Percentiles rank a stretch among this genome's conserved stretches.
phyloP scores from a whole-genome alignment of 2,797 vertebrate genomes.

The Cheirogaleus major region DNA sequence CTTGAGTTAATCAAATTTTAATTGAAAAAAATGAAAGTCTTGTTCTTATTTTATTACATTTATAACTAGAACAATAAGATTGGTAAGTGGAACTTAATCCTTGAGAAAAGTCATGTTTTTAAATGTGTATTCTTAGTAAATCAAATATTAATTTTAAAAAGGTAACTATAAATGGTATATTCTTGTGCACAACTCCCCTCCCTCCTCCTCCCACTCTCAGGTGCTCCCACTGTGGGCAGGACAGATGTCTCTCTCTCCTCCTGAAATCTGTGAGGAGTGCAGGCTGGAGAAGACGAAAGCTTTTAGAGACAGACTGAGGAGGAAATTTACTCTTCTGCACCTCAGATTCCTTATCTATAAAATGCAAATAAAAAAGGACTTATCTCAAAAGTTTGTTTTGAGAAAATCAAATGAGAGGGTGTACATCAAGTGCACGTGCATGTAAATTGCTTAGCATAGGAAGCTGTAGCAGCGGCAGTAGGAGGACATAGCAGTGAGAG shows the following conservation, averaged over 20 bases:
- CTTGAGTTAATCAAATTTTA: conserved; percentile 69
- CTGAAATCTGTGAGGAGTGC: neutral
- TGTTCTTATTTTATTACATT: conserved; percentile 51
- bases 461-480: neutral
- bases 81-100: conserved; percentile 42
- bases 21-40: conserved; percentile 55
- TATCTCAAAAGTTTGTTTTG: neutral
- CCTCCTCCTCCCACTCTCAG: neutral
- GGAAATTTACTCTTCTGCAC: neutral
- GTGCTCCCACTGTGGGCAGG: neutral
- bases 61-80: conserved; percentile 56
- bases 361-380: neutral
- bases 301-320: neutral
- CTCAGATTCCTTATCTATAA: conserved; percentile 1
- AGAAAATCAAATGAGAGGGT: neutral
- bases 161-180: conserved; percentile 3
- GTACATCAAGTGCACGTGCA: neutral
- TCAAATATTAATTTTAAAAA: conserved; percentile 42
- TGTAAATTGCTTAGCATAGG: neutral
- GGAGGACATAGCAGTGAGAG: neutral
- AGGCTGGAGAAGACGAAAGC: neutral
- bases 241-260: neutral
- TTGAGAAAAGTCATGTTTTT: conserved; percentile 36
- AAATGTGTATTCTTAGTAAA: conserved; percentile 36
- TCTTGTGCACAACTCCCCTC: neutral